A percentile compares a stretch with the other conserved stretches of the same genome.
These are phyloP conservation scores for Sebastes hubbsi DNA, from an alignment of 2,797 vertebrate species.

Conservation along the genomic window DNA sequence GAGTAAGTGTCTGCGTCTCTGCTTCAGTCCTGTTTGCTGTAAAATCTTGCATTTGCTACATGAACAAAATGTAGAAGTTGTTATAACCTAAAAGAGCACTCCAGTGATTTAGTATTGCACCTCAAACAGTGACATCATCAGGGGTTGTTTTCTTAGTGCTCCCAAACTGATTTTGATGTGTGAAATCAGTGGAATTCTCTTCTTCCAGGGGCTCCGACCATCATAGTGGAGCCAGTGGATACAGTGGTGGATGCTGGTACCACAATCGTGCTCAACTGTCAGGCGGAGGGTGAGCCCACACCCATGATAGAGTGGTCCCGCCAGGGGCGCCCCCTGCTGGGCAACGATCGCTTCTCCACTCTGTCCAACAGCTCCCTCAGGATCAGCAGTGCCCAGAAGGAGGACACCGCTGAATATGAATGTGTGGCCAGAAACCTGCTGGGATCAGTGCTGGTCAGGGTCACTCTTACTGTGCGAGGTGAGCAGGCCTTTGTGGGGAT, in stretches of 20 bases:
- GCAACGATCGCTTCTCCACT: slow-evolving; percentile 75
- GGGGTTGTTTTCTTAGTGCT: neutral
- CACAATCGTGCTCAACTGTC: slow-evolving; percentile 88
- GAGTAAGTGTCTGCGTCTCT: slow-evolving; percentile 81
- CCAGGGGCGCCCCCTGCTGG: slow-evolving; percentile 81
- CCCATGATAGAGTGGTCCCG: slow-evolving; percentile 89
- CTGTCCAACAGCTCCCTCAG: slow-evolving; percentile 88
- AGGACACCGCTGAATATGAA: slow-evolving; percentile 93
- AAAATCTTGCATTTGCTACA: neutral
- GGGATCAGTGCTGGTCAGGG: slow-evolving; percentile 87
- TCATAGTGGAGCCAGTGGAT: slow-evolving; percentile 86
- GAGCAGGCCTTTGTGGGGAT: slow-evolving; percentile 5
- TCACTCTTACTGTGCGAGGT: slow-evolving; percentile 90
- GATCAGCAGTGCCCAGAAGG: slow-evolving; percentile 83
- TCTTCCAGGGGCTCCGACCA: slow-evolving; percentile 86
- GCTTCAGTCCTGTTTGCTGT: neutral
- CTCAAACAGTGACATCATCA: neutral
- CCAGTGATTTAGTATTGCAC: neutral
- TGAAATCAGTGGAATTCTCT: neutral
- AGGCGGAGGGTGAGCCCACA: slow-evolving; percentile 89
- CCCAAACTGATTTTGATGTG: no score
- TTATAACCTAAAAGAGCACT: neutral
- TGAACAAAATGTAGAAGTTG: no score
- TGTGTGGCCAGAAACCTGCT: slow-evolving; percentile 93
- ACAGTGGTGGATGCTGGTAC: slow-evolving; percentile 86